Base-by-base conservation (phyloP, 1,140 invertebrate species). In the Lepidostoma basale region DNA sequence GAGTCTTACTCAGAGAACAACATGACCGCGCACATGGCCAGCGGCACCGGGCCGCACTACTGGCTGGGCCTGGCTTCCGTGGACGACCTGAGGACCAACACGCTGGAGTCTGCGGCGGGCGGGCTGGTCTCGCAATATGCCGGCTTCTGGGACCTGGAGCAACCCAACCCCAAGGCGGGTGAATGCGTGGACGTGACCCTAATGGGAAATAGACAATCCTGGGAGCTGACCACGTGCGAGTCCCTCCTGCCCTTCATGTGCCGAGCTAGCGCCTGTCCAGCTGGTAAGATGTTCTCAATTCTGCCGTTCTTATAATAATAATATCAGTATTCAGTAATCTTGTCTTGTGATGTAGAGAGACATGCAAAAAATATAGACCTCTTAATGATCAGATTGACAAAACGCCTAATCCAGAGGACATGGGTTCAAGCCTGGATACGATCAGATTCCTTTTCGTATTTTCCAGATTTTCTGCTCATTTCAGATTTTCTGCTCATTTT, bases 221-320 rank as follows among this genome's bases (percentile, higher is more conserved):
- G 95, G 95, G 89, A 94, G 79, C 82, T 97, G 56, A 93, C 92
- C 62, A 95, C 95, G 9, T 98, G 96, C 78, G 96, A 98, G 85
- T 91, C 92, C 16, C 84, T 98, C 20, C 81, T 97, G 66, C 95
- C 96, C 23, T 98, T 98, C 80, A 93, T 98, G 87, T 98, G 97
- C 77, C 88, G 93, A 74, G 85, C 93, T 9, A 87, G 86, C 64
- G 95, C 96, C n/a, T 98, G 97, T 83, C 93, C 96, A 40, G 85
- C 89, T 79, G 93, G 93, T 92, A 83, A 81, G 75, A 75, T 66
- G 26, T 14, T 58, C n/a, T n/a, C n/a, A 14, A 45, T 45, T 18
- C 18, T 36, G 33, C 1, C 33, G 14, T 36, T 12, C 33, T 12
- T 36, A 6, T 36, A 9, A 36, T 36, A 9, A 36, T 36, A n/a